A percentile compares a stretch with the other conserved stretches of the same genome.
Conservation (phyloP, 2,113 vertebrate species). For the Upupa epops region DNA sequence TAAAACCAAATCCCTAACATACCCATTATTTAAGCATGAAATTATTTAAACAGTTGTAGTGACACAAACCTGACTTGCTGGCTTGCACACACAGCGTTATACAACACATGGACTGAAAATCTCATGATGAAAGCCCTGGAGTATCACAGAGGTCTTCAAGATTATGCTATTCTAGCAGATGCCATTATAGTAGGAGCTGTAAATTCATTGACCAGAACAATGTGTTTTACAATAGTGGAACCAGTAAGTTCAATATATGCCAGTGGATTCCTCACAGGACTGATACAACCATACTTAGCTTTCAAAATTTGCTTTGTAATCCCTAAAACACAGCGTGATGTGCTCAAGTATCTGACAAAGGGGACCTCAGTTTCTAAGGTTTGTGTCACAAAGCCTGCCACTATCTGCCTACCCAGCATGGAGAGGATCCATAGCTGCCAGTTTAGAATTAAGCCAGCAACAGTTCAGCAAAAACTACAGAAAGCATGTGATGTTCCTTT, state of each 20-base stretch:
- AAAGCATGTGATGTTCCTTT: background rate
- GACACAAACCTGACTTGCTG: background rate
- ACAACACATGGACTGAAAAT: background rate
- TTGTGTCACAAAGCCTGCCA: background rate
- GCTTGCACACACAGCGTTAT: accelerated
- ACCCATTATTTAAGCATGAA: background rate
- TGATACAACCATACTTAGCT: background rate
- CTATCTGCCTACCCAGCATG: background rate
- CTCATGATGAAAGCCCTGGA: background rate
- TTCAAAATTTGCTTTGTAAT: background rate
- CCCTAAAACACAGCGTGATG: background rate
- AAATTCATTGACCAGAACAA: background rate
- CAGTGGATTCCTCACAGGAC: background rate
- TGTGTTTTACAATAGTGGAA: background rate
- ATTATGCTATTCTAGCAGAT: background rate
- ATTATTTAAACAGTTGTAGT: background rate
- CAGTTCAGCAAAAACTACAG: background rate
- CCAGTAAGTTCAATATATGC: background rate
- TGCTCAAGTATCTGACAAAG: background rate
- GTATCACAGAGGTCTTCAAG: background rate
- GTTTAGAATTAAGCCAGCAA: background rate
- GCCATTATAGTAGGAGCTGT: background rate
- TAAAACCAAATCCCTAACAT: background rate
- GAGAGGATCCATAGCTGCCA: background rate
- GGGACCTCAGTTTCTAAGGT: background rate